Evolutionary conservation across 2,113 vertebrate species (phyloP), one percentile per base, ranked within the genome.

Genomic region (Tiliqua scincoides): DNA sequence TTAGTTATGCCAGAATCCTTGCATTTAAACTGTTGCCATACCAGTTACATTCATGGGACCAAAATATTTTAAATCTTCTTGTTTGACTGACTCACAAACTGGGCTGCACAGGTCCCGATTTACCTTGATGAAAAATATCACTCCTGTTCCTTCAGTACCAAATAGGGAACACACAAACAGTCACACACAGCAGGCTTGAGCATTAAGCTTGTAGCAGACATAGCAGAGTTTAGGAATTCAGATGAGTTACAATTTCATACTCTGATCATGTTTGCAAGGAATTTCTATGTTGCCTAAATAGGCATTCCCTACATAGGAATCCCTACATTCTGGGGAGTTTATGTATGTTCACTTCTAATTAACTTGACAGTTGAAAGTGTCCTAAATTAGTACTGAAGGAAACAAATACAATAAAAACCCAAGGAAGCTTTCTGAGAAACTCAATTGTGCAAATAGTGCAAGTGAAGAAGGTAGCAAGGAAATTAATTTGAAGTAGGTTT

Each of bases 171-270:
- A 71, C 32, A 23, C 70, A 23, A 8, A 37, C 70, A 72, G 6
- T 18, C 25, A 63, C 20, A 4, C 25, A 63, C 20, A 4, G 57
- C 11, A 32, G 61, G 68, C 68, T 81, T 48, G 0, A 72, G 27
- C 73, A 10, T 0, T 0, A 11, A 11, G 2, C 25, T 3, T 72
- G 27, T 27, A 71, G 1, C 0, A 1, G 57, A 37, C 68, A 61
- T 25, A 23, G 18, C 17, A 4, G 21, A 25, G 21, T 62, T 62
- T 72, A 65, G 57, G 2, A 85, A 52, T 52, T 20, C 43, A 74
- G 32, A 84, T 59, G 40, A 73, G 23, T 37, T 71, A 59, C 48
- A 61, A 43, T 83, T 73, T 73, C 57, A 72, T 73, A 82, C 25
- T 62, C 54, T n/a, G 14, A 15, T 65, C 18, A 43, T 30, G 37